Conservation (phyloP, 2,113 vertebrate species). For the Stegastes partitus region DNA sequence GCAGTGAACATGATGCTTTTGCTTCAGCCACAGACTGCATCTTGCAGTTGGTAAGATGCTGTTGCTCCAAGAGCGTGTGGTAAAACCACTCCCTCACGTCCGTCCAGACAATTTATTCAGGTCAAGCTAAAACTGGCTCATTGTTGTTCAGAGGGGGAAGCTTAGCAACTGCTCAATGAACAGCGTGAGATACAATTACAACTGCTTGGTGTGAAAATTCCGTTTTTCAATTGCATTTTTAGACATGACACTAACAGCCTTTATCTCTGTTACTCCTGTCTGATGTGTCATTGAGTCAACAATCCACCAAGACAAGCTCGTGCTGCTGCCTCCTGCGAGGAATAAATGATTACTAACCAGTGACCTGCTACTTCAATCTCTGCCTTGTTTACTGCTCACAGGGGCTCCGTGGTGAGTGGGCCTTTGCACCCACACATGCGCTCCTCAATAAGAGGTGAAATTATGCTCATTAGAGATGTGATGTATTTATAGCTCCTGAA, state of each 20-base stretch:
- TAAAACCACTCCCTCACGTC: too few relatives aligned
- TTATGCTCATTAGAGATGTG: conserved; percentile 43
- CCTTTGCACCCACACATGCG: conserved; percentile 22
- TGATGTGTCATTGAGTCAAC: neutral
- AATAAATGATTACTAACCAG: conserved; percentile 36
- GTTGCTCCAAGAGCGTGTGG: too few relatives aligned
- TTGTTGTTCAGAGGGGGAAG: too few relatives aligned
- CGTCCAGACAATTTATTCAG: too few relatives aligned
- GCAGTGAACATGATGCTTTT: too few relatives aligned
- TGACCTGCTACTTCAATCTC: conserved; percentile 49
- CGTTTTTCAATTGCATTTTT: neutral
- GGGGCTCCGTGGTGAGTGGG: conserved; percentile 19
- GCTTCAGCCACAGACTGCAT: too few relatives aligned
- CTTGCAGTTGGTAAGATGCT: too few relatives aligned
- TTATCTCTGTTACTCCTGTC: neutral
- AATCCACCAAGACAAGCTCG: conserved; percentile 15
- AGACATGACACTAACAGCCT: conserved; percentile 1
- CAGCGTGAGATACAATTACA: too few relatives aligned
- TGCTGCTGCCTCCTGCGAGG: conserved; percentile 16
- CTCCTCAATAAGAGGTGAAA: conserved; percentile 36
- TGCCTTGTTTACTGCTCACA: conserved; percentile 47
- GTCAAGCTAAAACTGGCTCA: too few relatives aligned
- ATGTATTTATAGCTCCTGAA: conserved; percentile 38
- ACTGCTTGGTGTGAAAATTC: neutral
- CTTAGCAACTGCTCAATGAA: too few relatives aligned